phyloP scores from a whole-genome alignment of 1,140 invertebrate genomes.

The Euwallacea similis region DNA sequence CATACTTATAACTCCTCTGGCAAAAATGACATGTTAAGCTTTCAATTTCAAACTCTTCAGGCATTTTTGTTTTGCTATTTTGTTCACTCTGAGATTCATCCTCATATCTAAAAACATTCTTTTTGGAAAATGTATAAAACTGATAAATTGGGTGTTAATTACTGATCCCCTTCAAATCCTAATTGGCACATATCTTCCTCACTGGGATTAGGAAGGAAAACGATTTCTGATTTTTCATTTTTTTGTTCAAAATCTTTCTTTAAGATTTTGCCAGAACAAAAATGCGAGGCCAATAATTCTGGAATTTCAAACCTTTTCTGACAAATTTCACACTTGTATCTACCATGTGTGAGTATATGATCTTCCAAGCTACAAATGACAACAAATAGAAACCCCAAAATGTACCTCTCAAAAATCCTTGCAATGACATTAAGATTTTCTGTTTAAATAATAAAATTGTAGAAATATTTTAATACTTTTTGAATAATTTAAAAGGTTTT shows the following conservation, averaged over 20 bases:
- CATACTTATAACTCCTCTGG: slow-evolving; percentile 40
- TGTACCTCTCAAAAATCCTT: neutral
- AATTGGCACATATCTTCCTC: too few relatives aligned
- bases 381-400: neutral
- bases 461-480: slow-evolving; percentile 3
- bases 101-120: too few relatives aligned
- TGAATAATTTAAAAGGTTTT: slow-evolving; percentile 31
- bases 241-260: neutral
- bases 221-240: too few relatives aligned
- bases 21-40: slow-evolving; percentile 39
- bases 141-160: too few relatives aligned
- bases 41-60: slow-evolving; percentile 19
- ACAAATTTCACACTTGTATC: slow-evolving; percentile 37
- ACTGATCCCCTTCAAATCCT: too few relatives aligned
- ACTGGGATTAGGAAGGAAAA: too few relatives aligned
- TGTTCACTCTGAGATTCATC: too few relatives aligned
- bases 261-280: slow-evolving; percentile 26
- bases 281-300: slow-evolving; percentile 28
- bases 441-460: neutral
- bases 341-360: slow-evolving; percentile 34
- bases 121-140: too few relatives aligned
- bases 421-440: neutral
- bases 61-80: neutral
- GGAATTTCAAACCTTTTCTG: slow-evolving; percentile 40
- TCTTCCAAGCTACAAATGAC: slow-evolving; percentile 29